Base-by-base conservation (phyloP, 64 coral and sea anemone genomes). In the Montipora sp. region DNA sequence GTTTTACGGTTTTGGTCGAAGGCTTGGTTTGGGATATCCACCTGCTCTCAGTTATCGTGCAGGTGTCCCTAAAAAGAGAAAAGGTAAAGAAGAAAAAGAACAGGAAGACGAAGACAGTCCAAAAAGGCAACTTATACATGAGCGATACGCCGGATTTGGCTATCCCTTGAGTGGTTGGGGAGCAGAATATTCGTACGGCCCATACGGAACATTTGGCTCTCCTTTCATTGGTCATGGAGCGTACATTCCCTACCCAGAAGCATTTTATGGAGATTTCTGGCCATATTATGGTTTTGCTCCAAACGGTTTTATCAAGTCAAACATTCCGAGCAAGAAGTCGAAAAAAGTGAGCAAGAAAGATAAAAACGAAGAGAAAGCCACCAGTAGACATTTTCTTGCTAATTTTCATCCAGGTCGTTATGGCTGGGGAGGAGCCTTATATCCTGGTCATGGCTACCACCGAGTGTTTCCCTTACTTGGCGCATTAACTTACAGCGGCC, bases 401-500 rank as follows among this genome's bases (percentile, higher is more conserved):
- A 90, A 89, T 18, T 97, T 94, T 77, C 76, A 94, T 75, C 95
- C 95, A 61, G 95, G 95, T 57, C 73, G 87, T 23, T 94, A 94
- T 22, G 95, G 95, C 16, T 97, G 95, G 95, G 95, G 95, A 70
- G 95, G 95, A 5, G 81, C 51, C n/a, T 14, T 92, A 47, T 88
- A 97, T 73, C 87, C 55, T 11, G 89, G 92, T 9, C 72, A 89
- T 67, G 95, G 95, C n/a, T 70, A 70, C 48, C 77, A 79, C 18
- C 51, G 77, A 3, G 70, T 57, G 45, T 87, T 92, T 47, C 94
- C 84, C 10, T 77, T 89, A 58, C 80, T 94, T 27, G 93, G 93
- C 1, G 71, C 93, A 3, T 89, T 68, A 8, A 77, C 79, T 15
- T 87, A 92, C 75, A 49, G 75, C 13, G 87, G 79, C 20, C 76